phyloP scores from a whole-genome alignment of 1,140 invertebrate genomes.

The Plectus sambesii region DNA sequence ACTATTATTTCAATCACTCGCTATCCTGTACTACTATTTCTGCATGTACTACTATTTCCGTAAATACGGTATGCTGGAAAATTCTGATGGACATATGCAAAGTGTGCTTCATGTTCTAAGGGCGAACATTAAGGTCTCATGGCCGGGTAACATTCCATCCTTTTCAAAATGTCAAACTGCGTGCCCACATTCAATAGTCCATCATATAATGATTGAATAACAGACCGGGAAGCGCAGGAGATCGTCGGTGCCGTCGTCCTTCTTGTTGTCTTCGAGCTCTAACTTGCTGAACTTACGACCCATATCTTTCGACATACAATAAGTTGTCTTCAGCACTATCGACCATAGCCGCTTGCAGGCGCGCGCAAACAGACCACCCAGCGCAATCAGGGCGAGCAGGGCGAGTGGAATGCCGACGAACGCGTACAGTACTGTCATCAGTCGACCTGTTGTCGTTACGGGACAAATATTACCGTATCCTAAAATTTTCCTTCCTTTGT shows the following conservation, averaged over 20 bases:
- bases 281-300: slow-evolving; percentile 29
- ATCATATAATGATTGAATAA: no score
- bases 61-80: no score
- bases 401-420: slow-evolving; percentile 57
- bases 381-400: slow-evolving; percentile 26
- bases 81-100: no score
- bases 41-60: no score
- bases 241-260: slow-evolving; percentile 28
- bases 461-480: slow-evolving; percentile 79
- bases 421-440: slow-evolving; percentile 75
- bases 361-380: slow-evolving; percentile 27
- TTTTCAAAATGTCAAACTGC: no score
- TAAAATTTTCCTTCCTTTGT: background rate
- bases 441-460: slow-evolving; percentile 61
- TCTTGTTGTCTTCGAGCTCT: no score
- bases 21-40: no score
- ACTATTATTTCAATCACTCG: no score
- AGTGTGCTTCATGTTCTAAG: no score
- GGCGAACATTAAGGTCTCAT: no score
- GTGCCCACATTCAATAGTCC: no score
- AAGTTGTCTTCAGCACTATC: slow-evolving; percentile 21
- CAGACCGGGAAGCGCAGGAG: slow-evolving; percentile 32
- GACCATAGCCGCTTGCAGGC: slow-evolving; percentile 25
- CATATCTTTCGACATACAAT: slow-evolving; percentile 31
- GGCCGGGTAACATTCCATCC: no score